phyloP scores from a whole-genome alignment of 2,113 vertebrate species.

The Myrmecophaga tridactyla region DNA sequence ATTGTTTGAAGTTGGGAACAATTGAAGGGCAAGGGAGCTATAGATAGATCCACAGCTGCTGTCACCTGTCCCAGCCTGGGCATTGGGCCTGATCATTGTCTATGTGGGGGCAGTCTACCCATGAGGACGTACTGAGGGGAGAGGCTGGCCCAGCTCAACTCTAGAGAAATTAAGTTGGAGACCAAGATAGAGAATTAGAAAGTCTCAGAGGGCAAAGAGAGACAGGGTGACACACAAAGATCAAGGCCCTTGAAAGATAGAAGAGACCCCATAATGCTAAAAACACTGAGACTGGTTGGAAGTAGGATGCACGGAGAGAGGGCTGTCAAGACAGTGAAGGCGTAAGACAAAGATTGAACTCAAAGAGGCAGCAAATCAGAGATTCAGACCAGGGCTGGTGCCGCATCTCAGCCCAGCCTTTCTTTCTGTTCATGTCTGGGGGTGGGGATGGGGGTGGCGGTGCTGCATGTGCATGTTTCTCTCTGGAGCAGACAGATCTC shows the following conservation, averaged over 20 bases:
- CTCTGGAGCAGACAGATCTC: background rate
- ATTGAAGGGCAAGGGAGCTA: conserved; percentile 85
- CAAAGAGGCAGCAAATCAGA: background rate
- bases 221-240: background rate
- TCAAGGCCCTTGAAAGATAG: background rate
- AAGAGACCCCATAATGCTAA: background rate
- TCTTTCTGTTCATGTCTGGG: background rate
- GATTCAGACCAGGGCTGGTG: background rate
- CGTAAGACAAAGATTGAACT: background rate
- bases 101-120: conserved; percentile 78
- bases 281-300: background rate
- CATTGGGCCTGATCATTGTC: conserved; percentile 85
- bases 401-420: background rate
- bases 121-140: background rate
- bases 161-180: background rate
- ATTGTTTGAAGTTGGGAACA: conserved; percentile 88
- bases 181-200: background rate
- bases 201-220: background rate
- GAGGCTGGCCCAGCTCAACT: conserved; percentile 2
- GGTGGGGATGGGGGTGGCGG: background rate
- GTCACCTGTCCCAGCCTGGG: conserved; percentile 84
- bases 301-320: background rate
- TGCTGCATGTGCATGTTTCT: background rate
- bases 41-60: conserved; percentile 87
- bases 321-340: background rate